Conservation (phyloP, 2,113 vertebrate species). For the Pagrus major region DNA sequence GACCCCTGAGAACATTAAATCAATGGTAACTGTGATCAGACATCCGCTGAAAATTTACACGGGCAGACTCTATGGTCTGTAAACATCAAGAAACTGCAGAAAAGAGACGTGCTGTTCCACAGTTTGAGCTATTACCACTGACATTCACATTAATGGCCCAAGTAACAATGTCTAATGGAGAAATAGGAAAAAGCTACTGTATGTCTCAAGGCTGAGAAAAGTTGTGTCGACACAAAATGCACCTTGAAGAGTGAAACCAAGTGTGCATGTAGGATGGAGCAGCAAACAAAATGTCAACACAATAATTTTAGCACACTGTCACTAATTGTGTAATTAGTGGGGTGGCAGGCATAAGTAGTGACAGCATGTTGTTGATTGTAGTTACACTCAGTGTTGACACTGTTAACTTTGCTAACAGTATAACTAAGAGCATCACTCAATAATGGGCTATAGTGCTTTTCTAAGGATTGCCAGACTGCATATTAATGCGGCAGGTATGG, state of each 20-base stretch:
- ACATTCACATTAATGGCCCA: constrained; percentile 37
- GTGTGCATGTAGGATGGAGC: neutral
- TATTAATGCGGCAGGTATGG: constrained; percentile 49
- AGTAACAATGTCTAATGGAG: constrained; percentile 21
- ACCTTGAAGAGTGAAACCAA: neutral
- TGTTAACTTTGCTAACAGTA: constrained; percentile 54
- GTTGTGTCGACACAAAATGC: neutral
- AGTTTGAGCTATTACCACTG: constrained; percentile 36
- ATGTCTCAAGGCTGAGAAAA: neutral
- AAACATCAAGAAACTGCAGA: constrained; percentile 37
- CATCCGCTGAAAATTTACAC: constrained; percentile 19
- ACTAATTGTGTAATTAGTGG: constrained; percentile 43
- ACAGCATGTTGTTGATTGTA: constrained; percentile 34
- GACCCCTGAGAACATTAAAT: constrained; percentile 53
- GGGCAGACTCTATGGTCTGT: constrained; percentile 35
- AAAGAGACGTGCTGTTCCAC: constrained; percentile 1
- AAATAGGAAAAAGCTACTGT: constrained; percentile 8
- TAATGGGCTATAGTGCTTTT: constrained; percentile 25
- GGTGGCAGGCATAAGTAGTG: constrained; percentile 5
- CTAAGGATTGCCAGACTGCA: constrained; percentile 29
- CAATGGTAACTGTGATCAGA: constrained; percentile 34
- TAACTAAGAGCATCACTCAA: constrained; percentile 37
- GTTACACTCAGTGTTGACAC: constrained; percentile 40
- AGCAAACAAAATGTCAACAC: constrained; percentile 13
- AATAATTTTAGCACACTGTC: constrained; percentile 11